A percentile compares a stretch with the other conserved stretches of the same genome.
phyloP scores from a whole-genome alignment of 2,888 invertebrate species.

The Eledona agricola region DNA sequence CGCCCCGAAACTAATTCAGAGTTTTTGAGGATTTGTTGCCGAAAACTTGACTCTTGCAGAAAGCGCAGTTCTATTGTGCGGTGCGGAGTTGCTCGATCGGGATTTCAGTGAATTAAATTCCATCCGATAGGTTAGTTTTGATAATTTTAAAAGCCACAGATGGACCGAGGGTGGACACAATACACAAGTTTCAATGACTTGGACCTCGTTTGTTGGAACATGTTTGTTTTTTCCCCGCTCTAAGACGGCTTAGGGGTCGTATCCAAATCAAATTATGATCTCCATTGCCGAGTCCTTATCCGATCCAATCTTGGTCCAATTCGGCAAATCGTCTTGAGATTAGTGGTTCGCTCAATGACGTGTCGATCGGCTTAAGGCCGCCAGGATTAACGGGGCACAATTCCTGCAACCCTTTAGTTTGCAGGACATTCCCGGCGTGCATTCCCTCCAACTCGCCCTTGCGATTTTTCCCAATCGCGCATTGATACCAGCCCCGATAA shows the following conservation, averaged over 20 bases:
- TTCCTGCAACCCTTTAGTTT: conserved; percentile 35
- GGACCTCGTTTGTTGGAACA: conserved; percentile 13
- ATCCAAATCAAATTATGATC: conserved; percentile 37
- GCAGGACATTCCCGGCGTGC: conserved; percentile 45
- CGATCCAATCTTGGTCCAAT: conserved; percentile 47
- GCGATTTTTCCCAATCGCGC: conserved; percentile 6
- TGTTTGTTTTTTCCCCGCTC: conserved; percentile 22
- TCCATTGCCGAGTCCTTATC: conserved; percentile 30
- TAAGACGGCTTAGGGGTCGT: conserved; percentile 2
- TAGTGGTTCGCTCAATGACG: conserved; percentile 51
- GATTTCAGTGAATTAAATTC: conserved; percentile 37
- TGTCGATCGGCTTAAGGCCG: conserved; percentile 51
- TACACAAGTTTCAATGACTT: conserved; percentile 15
- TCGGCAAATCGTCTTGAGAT: conserved; percentile 50
- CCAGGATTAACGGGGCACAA: conserved; percentile 42
- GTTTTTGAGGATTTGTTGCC: conserved; percentile 14
- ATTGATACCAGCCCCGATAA: background rate
- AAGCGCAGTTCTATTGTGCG: too few species aligned
- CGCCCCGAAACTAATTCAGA: conserved; percentile 27
- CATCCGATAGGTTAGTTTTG: conserved; percentile 2
- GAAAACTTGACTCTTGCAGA: conserved; percentile 1
- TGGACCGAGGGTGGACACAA: conserved; percentile 6
- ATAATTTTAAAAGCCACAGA: conserved; percentile 13
- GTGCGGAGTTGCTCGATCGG: conserved; percentile 7
- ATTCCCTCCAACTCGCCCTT: conserved; percentile 29